These are phyloP conservation scores for Tetragnatha montana DNA, from an alignment of 2,888 invertebrate genomes.

Conservation along the genomic window DNA sequence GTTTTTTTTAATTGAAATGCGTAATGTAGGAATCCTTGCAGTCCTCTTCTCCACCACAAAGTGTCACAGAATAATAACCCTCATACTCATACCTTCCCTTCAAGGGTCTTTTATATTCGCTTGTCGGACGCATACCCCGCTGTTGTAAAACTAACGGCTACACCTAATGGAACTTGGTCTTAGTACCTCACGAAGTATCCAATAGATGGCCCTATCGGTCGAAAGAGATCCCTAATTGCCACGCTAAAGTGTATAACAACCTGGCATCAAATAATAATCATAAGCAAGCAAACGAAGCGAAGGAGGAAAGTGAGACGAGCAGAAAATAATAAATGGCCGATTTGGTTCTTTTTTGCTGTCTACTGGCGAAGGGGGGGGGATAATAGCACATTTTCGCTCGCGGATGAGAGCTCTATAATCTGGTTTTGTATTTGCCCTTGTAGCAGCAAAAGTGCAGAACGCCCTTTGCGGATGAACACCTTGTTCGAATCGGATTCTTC, in stretches of 20 bases:
- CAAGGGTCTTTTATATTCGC: too few relatives aligned
- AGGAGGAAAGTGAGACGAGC: constrained; percentile 36
- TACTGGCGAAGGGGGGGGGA: constrained; percentile 6
- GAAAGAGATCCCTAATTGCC: not conserved
- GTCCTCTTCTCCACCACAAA: too few relatives aligned
- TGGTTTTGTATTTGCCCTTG: constrained; percentile 70
- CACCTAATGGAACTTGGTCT: not conserved
- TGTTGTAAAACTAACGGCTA: too few relatives aligned
- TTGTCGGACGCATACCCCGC: too few relatives aligned
- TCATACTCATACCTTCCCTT: too few relatives aligned
- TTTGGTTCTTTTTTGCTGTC: not conserved
- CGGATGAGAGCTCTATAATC: constrained; percentile 50
- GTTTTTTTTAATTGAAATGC: too few relatives aligned
- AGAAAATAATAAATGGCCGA: constrained; percentile 42
- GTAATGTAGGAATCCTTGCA: too few relatives aligned
- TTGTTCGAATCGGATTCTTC: not conserved
- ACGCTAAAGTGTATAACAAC: too few relatives aligned
- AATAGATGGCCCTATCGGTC: constrained; percentile 5
- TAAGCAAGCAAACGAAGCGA: constrained; percentile 26
- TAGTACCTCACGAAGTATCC: not conserved
- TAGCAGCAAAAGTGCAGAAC: constrained; percentile 40
- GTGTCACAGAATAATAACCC: too few relatives aligned
- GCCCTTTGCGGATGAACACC: constrained; percentile 62
- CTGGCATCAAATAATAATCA: not conserved
- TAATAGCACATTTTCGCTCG: constrained; percentile 50